phyloP scores from a whole-genome alignment of 2,113 vertebrate species.

The Panthera tigris region DNA sequence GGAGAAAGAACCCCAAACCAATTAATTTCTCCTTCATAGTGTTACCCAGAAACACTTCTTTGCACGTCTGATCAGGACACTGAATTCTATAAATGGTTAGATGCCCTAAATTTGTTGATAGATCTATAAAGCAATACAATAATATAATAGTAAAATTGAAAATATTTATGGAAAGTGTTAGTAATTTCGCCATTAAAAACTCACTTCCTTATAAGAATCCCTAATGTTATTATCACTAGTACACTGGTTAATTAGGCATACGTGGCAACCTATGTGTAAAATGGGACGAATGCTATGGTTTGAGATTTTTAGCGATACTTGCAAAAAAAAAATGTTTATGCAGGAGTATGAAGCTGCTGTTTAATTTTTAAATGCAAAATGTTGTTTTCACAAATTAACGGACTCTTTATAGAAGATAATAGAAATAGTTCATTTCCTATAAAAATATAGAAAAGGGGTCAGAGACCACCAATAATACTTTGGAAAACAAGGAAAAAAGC shows the following conservation, averaged over 20 bases:
- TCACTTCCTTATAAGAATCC: neutral
- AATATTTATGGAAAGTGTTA: constrained; percentile 1
- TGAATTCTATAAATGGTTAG: neutral
- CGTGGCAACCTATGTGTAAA: neutral
- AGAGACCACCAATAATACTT: neutral
- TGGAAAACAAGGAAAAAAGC: neutral
- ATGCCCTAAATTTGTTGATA: neutral
- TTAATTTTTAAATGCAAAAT: constrained; percentile 13
- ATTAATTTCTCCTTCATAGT: neutral
- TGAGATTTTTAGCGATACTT: constrained; percentile 11
- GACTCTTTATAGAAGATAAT: neutral
- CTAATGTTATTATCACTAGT: neutral
- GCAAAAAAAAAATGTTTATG: neutral
- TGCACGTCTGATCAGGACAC: neutral
- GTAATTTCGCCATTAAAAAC: constrained; percentile 9
- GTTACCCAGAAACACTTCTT: neutral
- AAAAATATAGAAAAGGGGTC: neutral
- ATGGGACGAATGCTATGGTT: neutral
- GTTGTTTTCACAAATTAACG: neutral
- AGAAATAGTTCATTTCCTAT: neutral
- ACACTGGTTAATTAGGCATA: neutral
- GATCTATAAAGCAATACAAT: neutral
- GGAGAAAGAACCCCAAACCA: neutral
- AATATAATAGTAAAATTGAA: neutral
- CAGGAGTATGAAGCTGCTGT: neutral